A percentile compares a stretch with the other conserved stretches of the same genome.
phyloP scores from a whole-genome alignment of 2,113 vertebrate genomes.

The Xiphophorus maculatus region DNA sequence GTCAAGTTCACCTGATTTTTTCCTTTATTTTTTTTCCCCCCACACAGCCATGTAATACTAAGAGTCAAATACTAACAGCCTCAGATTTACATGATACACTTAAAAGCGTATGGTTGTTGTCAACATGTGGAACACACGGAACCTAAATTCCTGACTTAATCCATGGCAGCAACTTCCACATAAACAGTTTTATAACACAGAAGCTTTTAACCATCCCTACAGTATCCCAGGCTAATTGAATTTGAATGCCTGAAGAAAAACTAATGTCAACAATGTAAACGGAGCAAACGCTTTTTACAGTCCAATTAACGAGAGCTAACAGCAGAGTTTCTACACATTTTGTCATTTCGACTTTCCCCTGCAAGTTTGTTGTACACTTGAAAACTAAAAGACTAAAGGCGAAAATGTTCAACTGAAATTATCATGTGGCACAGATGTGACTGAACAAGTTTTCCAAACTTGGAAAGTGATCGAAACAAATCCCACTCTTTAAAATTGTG shows the following conservation, averaged over 20 bases:
- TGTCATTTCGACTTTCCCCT: no score
- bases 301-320: background rate
- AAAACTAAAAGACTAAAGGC: no score
- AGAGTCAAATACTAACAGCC: background rate
- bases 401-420: no score
- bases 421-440: no score
- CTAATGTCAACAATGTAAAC: background rate
- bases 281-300: background rate
- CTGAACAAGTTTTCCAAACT: no score
- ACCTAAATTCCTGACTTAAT: no score
- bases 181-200: background rate
- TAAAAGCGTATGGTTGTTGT: no score
- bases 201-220: background rate
- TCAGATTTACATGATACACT: background rate
- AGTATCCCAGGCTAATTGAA: background rate
- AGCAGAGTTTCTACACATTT: background rate
- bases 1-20: background rate
- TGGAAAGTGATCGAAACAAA: no score
- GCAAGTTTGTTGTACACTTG: no score
- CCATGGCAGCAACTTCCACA: background rate
- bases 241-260: background rate
- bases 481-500: no score
- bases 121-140: no score
- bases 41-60: background rate
- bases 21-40: background rate